Percentiles rank a stretch among this genome's conserved stretches.
Evolutionary conservation across 2,113 vertebrate species (phyloP).

Genomic region (Cryptomyrus ogoouensis): DNA sequence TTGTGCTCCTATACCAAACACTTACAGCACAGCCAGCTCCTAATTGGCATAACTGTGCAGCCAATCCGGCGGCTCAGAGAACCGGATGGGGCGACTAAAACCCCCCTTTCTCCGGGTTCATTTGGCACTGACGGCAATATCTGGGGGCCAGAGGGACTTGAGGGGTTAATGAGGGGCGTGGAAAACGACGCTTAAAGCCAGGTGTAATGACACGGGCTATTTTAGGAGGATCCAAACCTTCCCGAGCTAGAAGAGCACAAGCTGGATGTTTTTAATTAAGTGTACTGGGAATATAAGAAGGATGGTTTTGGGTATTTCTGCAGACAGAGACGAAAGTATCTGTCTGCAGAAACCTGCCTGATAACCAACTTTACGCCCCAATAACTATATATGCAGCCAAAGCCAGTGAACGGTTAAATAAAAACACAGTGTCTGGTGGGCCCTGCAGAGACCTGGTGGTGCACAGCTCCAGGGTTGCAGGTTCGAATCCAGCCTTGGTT

Average conservation of each 20-base stretch:
- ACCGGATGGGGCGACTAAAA: background rate
- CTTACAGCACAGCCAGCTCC: background rate
- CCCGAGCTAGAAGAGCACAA: background rate
- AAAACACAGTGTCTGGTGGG: background rate
- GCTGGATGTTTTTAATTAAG: background rate
- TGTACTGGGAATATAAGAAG: background rate
- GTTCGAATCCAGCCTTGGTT: background rate
- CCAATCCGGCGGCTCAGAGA: background rate
- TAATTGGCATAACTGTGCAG: background rate
- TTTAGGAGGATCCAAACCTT: background rate
- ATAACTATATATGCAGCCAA: background rate
- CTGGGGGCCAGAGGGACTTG: slow-evolving; percentile 48
- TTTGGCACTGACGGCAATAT: background rate
- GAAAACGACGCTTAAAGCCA: background rate
- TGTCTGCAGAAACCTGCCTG: background rate
- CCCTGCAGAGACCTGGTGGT: background rate
- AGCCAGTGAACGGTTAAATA: background rate
- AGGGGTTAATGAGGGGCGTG: slow-evolving; percentile 48
- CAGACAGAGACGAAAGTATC: background rate
- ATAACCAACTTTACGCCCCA: background rate
- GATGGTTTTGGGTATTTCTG: background rate
- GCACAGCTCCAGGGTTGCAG: background rate
- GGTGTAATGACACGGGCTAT: background rate
- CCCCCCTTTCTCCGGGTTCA: background rate
- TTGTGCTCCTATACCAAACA: background rate